Evolutionary conservation across 2,888 invertebrate species (phyloP).

Genomic region (Andrena bicolor): DNA sequence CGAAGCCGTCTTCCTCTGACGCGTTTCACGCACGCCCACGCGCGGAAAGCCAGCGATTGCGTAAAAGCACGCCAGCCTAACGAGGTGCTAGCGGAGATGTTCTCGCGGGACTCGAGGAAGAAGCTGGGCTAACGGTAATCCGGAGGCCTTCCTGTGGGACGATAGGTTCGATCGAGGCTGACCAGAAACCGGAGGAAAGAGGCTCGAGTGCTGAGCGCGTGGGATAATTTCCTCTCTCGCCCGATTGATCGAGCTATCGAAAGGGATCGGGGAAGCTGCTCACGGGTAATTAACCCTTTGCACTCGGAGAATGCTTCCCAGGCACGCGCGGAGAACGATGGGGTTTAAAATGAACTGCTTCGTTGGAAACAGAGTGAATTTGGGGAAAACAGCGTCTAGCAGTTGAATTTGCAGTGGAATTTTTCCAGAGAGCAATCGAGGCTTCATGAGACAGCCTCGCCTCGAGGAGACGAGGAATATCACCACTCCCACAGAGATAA

Average conservation of each 20-base stretch:
- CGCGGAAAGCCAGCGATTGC: conserved; percentile 40
- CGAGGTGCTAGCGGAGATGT: background rate
- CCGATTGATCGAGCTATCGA: background rate
- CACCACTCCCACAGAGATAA: background rate
- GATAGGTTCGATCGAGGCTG: no score
- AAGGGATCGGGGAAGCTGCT: background rate
- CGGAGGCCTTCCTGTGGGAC: background rate
- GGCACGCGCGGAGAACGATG: background rate
- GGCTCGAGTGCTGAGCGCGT: background rate
- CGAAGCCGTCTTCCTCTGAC: conserved; percentile 14
- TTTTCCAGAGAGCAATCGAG: no score
- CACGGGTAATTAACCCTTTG: background rate
- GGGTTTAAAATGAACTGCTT: no score
- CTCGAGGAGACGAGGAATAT: background rate
- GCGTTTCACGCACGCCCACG: conserved; percentile 32
- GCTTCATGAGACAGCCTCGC: no score
- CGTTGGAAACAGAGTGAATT: no score
- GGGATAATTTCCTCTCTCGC: background rate
- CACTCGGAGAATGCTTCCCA: background rate
- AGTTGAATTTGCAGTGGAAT: no score
- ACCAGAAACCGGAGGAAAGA: background rate
- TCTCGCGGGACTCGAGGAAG: background rate
- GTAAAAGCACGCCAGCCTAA: conserved; percentile 16
- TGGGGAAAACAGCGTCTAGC: no score
- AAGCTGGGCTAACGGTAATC: conserved; percentile 9